These are phyloP conservation scores for Macrotrachela quadricornifera DNA, from an alignment of 1,140 invertebrate genomes.

Conservation along the genomic window DNA sequence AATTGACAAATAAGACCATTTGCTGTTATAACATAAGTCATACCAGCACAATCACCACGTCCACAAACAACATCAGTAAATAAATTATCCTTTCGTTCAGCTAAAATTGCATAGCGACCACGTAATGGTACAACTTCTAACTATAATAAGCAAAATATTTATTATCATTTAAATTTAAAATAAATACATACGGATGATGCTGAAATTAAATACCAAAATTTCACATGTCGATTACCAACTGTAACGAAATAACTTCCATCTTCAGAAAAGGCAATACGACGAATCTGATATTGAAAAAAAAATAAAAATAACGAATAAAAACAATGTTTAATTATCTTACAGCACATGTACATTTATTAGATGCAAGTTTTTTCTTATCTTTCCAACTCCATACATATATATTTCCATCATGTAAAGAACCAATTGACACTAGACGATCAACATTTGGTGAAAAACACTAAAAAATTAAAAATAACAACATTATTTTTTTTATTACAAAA, in stretches of 20 bases:
- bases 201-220: constrained; percentile 83
- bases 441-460: constrained; percentile 68
- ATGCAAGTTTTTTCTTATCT: constrained; percentile 68
- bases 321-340: not conserved
- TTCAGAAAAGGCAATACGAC: constrained; percentile 56
- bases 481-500: too few relatives aligned
- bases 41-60: constrained; percentile 49
- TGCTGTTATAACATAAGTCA: constrained; percentile 71
- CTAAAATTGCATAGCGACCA: constrained; percentile 74
- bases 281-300: too few relatives aligned
- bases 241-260: constrained; percentile 86
- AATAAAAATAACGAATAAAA: too few relatives aligned
- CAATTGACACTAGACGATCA: constrained; percentile 71
- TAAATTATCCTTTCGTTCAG: constrained; percentile 79
- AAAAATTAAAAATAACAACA: too few relatives aligned
- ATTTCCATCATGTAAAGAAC: constrained; percentile 88
- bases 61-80: constrained; percentile 84
- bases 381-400: constrained; percentile 92
- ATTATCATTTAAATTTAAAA: too few relatives aligned
- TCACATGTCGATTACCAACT: constrained; percentile 79
- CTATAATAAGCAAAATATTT: constrained; percentile 10
- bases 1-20: constrained; percentile 64
- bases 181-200: constrained; percentile 22
- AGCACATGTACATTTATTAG: constrained; percentile 48
- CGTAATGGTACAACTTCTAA: constrained; percentile 69